Conservation (phyloP, 2,888 invertebrate species). For the Standfussiana lucernea region DNA sequence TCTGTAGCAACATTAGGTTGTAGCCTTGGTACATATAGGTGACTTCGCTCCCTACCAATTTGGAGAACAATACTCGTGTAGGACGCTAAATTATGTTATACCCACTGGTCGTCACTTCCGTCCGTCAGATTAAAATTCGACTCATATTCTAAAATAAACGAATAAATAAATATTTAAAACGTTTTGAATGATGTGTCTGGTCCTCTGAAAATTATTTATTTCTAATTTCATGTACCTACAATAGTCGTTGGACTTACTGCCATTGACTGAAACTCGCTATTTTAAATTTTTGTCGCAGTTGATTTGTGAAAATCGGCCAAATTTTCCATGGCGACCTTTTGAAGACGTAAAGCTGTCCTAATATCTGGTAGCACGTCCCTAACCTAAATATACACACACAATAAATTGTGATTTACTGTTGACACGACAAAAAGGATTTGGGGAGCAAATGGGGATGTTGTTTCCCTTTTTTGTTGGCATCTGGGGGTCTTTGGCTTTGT, state of each 20-base stretch:
- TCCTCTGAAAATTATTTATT: no score
- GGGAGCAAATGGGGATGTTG: slow-evolving; percentile 44
- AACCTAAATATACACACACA: slow-evolving; percentile 41
- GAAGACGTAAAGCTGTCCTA: slow-evolving; percentile 29
- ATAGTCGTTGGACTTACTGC: no score
- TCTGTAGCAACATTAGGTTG: slow-evolving; percentile 27
- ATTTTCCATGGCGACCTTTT: slow-evolving; percentile 22
- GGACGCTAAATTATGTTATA: slow-evolving; percentile 54
- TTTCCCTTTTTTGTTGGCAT: slow-evolving; percentile 27
- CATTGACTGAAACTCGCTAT: slow-evolving; percentile 24
- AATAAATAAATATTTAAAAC: slow-evolving; percentile 21
- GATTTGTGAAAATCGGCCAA: not conserved
- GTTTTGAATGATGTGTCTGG: slow-evolving; percentile 23
- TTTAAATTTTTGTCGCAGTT: slow-evolving; percentile 31
- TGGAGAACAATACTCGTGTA: slow-evolving; percentile 65
- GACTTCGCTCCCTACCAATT: slow-evolving; percentile 46
- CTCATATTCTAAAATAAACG: slow-evolving; percentile 33
- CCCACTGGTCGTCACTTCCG: slow-evolving; percentile 54
- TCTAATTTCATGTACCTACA: no score
- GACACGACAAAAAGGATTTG: slow-evolving; percentile 53
- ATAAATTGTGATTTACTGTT: slow-evolving; percentile 53
- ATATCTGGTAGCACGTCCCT: slow-evolving; percentile 33
- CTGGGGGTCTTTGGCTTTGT: slow-evolving; percentile 24
- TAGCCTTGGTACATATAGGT: slow-evolving; percentile 24
- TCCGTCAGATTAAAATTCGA: slow-evolving; percentile 25